Evolutionary conservation across 2,113 vertebrate species (phyloP), one percentile per base, ranked within the genome.

Genomic region (Oreotrochilus melanogaster): DNA sequence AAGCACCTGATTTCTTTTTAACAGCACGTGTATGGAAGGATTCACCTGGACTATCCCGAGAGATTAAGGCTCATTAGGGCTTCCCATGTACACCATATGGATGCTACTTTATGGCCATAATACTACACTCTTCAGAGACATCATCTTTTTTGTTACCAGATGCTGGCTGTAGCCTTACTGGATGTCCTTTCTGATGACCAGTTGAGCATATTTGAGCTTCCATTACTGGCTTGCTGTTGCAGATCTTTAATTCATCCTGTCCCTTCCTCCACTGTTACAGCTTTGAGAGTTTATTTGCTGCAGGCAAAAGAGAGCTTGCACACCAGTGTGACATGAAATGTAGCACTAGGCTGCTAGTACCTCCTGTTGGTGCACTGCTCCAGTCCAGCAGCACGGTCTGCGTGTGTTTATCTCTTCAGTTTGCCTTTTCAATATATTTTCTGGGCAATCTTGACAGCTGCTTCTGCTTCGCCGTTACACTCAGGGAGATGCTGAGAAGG

Each of bases 271-370:
- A 33, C 79, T 86, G 43, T 83, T 74, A 86, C 0, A 8, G 88
- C 67, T 95, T 83, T 73, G 79, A 89, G 67, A 94, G 72, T 92
- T 92, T 85, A 92, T 86, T 93, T 95, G 94, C 96, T 93, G 78
- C 78, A 90, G 92, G 95, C 95, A 90, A 90, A 0, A 0, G 78
- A 80, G 75, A 83, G 75, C 75, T 86, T 88, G 75, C 86, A 78
- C 86, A 94, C 62, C 86, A 88, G 60, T 30, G 78, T 88, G 94
- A 93, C 91, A 93, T 70, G 72, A 97, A 95, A 95, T 83, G 94
- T 81, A 88, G 88, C 0, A 0, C 67, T 18, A 74, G 62, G 67
- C 67, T 89, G 81, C 89, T 54, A 25, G 2, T 76, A 39, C 66
- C 87, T 62, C 72, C 74, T 62, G 71, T 17, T 83, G 58, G 64